Conservation (phyloP, 2,113 vertebrate genomes). For the Perca schrenkii region DNA sequence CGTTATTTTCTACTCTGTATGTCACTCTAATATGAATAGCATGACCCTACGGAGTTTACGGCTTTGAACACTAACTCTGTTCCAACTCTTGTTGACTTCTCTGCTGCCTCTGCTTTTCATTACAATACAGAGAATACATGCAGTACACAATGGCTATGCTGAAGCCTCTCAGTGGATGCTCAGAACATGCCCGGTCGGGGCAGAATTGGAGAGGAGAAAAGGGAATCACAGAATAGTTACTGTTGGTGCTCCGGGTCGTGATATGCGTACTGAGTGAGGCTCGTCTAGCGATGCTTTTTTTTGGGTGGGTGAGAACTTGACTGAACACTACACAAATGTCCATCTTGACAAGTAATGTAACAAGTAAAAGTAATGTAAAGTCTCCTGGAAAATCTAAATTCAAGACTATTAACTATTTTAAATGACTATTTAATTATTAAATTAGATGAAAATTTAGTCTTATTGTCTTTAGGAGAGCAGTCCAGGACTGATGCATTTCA, state of each 20-base stretch:
- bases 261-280: slow-evolving; percentile 53
- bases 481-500: not conserved
- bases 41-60: slow-evolving; percentile 19
- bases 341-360: slow-evolving; percentile 6
- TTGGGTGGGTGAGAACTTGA: slow-evolving; percentile 43
- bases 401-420: not conserved
- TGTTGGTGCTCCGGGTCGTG: slow-evolving; percentile 52
- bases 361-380: no score
- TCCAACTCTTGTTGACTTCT: slow-evolving; percentile 42
- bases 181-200: slow-evolving; percentile 28
- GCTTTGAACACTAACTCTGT: slow-evolving; percentile 39
- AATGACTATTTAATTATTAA: not conserved
- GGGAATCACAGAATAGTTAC: slow-evolving; percentile 61
- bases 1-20: slow-evolving; percentile 2
- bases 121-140: slow-evolving; percentile 40
- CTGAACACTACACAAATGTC: not conserved
- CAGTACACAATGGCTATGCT: slow-evolving; percentile 25
- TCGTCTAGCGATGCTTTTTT: slow-evolving; percentile 35
- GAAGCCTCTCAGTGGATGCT: slow-evolving; percentile 43
- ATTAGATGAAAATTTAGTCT: no score
- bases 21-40: slow-evolving; percentile 32
- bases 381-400: not conserved
- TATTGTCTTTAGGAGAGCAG: not conserved
- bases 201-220: slow-evolving; percentile 50
- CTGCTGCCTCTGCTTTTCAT: slow-evolving; percentile 34